Conservation (phyloP, 2,797 vertebrate species). For the Gallinago solitaria region DNA sequence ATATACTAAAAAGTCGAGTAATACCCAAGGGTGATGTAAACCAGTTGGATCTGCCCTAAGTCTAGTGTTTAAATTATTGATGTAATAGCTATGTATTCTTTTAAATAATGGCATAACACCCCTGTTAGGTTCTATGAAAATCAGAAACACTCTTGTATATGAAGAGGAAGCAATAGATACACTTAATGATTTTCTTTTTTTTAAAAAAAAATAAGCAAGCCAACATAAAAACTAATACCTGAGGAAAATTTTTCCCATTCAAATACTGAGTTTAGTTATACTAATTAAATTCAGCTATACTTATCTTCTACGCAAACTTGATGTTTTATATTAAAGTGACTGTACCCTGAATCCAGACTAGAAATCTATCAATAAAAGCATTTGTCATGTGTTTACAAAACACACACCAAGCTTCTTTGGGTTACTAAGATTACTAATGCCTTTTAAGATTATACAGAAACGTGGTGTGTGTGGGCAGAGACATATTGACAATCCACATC, state of each 20-base stretch:
- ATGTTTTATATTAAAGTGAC: not conserved
- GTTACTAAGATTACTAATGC: not conserved
- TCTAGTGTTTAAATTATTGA: not conserved
- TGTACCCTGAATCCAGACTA: not conserved
- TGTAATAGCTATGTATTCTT: not conserved
- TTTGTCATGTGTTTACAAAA: not conserved
- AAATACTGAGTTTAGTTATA: not conserved
- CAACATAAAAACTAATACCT: not conserved
- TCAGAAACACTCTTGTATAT: not conserved
- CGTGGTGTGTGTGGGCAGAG: not conserved
- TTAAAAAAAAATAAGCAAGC: not conserved
- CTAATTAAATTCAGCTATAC: not conserved
- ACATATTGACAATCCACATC: not conserved
- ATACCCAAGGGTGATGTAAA: not conserved
- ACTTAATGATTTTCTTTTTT: not conserved
- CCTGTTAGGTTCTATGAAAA: not conserved
- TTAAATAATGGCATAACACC: not conserved
- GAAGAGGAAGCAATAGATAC: not conserved
- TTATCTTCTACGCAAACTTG: not conserved
- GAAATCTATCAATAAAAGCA: not conserved
- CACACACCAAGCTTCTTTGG: not conserved
- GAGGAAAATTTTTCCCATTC: not conserved
- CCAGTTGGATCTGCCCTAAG: not conserved
- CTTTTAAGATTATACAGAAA: not conserved
- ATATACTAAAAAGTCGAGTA: not conserved